A percentile compares a stretch with the other conserved stretches of the same genome.
Evolutionary conservation across 2,888 invertebrate species (phyloP).

Genomic region (Salticus scenicus): DNA sequence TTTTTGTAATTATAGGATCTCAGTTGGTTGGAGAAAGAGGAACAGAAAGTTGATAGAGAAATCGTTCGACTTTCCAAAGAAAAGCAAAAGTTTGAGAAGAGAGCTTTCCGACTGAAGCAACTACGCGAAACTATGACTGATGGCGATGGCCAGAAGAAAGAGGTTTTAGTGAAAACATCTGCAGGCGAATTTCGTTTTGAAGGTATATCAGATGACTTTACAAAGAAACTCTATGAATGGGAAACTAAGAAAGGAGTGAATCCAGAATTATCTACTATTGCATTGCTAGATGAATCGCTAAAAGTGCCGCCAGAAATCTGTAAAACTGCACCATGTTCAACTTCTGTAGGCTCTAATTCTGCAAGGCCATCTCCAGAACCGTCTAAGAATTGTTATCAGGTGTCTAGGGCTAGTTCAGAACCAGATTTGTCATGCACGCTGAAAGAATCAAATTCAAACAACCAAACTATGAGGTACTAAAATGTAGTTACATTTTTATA

Average conservation of each 20-base stretch:
- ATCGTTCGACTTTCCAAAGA: slow-evolving; percentile 81
- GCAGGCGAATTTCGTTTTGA: slow-evolving; percentile 89
- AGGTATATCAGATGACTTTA: slow-evolving; percentile 91
- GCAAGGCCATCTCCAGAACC: slow-evolving; percentile 80
- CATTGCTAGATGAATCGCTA: slow-evolving; percentile 81
- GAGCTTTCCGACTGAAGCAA: slow-evolving; percentile 81
- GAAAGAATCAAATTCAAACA: slow-evolving; percentile 32
- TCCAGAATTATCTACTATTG: slow-evolving; percentile 89
- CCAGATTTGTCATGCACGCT: slow-evolving; percentile 73
- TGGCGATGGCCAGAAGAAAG: slow-evolving; percentile 78
- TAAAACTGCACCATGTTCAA: not conserved
- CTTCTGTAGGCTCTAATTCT: slow-evolving; percentile 31
- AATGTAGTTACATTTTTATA: not conserved
- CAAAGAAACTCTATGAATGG: slow-evolving; percentile 92
- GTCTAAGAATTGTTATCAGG: slow-evolving; percentile 77
- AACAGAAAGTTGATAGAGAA: slow-evolving; percentile 81
- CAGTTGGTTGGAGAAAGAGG: slow-evolving; percentile 80
- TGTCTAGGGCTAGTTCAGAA: slow-evolving; percentile 75
- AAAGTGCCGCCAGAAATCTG: slow-evolving; percentile 23
- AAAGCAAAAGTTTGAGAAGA: slow-evolving; percentile 81
- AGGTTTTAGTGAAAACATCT: slow-evolving; percentile 87
- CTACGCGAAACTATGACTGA: slow-evolving; percentile 80
- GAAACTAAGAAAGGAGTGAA: slow-evolving; percentile 90
- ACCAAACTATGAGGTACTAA: slow-evolving; percentile 43
- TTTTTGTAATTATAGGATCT: slow-evolving; percentile 73